These are phyloP conservation scores for Zalophus californianus DNA, from an alignment of 2,797 vertebrate species.

Conservation along the genomic window DNA sequence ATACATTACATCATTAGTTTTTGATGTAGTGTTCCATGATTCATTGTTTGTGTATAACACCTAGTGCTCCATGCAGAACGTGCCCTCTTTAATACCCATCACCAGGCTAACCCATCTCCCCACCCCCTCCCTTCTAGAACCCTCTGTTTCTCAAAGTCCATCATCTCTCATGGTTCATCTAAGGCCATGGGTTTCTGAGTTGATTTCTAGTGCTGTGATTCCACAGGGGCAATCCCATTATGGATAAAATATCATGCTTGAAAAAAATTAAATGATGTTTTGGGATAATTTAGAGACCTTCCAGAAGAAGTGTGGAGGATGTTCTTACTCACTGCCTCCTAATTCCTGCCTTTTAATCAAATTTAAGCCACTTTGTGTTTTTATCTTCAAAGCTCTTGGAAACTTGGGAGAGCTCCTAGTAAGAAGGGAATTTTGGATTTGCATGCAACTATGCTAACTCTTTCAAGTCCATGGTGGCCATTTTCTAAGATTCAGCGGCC, in stretches of 20 bases:
- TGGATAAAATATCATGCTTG: neutral
- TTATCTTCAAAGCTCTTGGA: neutral
- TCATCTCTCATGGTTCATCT: too few species aligned
- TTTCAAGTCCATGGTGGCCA: neutral
- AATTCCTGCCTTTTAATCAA: neutral
- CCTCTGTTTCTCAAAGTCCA: too few species aligned
- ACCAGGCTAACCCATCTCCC: too few species aligned
- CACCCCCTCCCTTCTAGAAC: too few species aligned
- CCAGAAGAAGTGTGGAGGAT: neutral
- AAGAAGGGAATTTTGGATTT: neutral
- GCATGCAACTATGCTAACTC: too few species aligned
- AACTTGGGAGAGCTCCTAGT: neutral
- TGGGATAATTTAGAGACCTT: neutral
- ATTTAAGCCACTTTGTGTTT: neutral
- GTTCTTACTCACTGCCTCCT: neutral
- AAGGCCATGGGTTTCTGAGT: neutral
- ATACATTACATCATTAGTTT: too few species aligned
- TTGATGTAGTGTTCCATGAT: too few species aligned
- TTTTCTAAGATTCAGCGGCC: neutral
- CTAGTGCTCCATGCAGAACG: too few species aligned
- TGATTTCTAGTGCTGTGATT: neutral
- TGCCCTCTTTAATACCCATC: too few species aligned
- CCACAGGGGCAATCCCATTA: neutral
- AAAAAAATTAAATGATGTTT: neutral
- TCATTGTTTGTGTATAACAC: too few species aligned